A percentile compares a stretch with the other conserved stretches of the same genome.
Conservation (phyloP, 2,888 invertebrate genomes). For the Drosophila differens region DNA sequence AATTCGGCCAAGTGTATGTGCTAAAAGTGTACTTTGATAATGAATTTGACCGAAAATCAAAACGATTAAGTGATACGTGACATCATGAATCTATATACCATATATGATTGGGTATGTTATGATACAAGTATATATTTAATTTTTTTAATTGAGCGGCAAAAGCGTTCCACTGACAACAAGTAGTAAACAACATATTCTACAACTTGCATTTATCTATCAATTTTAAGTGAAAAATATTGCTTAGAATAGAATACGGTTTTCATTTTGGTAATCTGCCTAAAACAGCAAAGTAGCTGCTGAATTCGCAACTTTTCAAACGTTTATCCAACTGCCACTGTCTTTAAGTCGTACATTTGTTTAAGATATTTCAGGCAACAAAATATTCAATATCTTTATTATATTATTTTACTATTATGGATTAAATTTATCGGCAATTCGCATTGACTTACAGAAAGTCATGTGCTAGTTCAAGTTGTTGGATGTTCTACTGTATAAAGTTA, state of each 20-base stretch:
- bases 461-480: background rate
- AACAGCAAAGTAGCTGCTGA: background rate
- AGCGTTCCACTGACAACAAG: background rate
- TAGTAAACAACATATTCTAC: background rate
- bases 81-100: constrained; percentile 77
- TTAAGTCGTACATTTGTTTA: background rate
- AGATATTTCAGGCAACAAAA: background rate
- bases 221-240: background rate
- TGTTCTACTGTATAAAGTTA: background rate
- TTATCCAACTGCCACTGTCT: background rate
- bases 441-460: background rate
- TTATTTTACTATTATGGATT: background rate
- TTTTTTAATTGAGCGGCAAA: no score
- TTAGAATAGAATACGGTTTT: background rate
- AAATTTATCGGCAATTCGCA: background rate
- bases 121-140: background rate
- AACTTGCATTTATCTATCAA: background rate
- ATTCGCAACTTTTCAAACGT: background rate
- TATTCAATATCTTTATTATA: background rate
- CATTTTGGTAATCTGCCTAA: background rate
- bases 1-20: constrained; percentile 39
- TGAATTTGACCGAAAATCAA: constrained; percentile 25
- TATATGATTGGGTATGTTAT: constrained; percentile 82
- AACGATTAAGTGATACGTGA: background rate
- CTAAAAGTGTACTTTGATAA: constrained; percentile 23